Conservation (phyloP, 2,797 vertebrate genomes). For the Pempheris klunzingeri region DNA sequence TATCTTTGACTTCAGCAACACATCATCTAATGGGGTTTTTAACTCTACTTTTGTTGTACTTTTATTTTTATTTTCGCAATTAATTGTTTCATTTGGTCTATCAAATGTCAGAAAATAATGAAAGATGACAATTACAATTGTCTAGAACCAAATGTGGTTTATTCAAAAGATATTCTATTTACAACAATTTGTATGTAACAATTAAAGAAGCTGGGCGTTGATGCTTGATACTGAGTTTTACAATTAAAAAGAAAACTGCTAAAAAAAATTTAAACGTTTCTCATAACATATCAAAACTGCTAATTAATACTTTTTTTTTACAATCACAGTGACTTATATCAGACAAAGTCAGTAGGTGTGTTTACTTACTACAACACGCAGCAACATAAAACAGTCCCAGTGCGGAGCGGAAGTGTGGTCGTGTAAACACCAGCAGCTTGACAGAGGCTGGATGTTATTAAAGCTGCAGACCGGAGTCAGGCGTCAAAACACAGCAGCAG, state of each 20-base stretch:
- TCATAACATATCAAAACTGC: neutral
- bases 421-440: neutral
- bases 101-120: neutral
- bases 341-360: neutral
- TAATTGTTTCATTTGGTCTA: neutral
- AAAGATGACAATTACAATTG: neutral
- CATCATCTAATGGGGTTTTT: too few relatives aligned
- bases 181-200: too few relatives aligned
- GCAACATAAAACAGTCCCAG: neutral
- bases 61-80: neutral
- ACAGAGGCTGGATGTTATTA: neutral
- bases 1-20: neutral
- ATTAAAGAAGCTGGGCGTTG: neutral
- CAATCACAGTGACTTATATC: neutral
- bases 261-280: too few relatives aligned
- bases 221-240: neutral
- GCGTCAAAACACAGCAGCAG: neutral
- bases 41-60: neutral
- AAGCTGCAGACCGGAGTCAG: neutral
- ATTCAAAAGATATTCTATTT: neutral
- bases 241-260: neutral
- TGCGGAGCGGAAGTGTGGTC: slow-evolving; percentile 19
- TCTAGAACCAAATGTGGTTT: neutral
- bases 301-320: neutral
- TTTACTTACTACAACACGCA: neutral